Base-by-base conservation (phyloP, 2,113 vertebrate genomes). In the Epinephelus moara region DNA sequence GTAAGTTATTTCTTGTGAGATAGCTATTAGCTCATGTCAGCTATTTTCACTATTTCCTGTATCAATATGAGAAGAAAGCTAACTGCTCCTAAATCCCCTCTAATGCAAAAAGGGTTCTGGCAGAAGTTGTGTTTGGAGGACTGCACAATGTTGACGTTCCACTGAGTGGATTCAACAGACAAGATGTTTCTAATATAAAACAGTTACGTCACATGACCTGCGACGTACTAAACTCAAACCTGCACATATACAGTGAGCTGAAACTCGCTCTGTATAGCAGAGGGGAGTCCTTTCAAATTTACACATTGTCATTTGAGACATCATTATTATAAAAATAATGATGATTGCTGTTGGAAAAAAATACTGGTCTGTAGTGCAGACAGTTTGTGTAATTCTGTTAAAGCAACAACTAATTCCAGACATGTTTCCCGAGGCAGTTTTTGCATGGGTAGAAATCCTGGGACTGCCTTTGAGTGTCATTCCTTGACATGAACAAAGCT, bases 301-400 rank as follows among this genome's bases (percentile, higher is more conserved):
- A 4, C 14, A n/a, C 9, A n/a, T 55, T 23, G 3, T 55, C 53
- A 55, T 55, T 23, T 55, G 53, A 55, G 21, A 55, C 52, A 11
- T n/a, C 10, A 1, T 53, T 53, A 19, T 19, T 4, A 17, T 15
- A 52, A 52, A 18, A 52, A 52, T 19, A 52, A 8, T 52, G 5
- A 52, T 19, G 5, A 13, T 30, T 30, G 30, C 30, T 30, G 30
- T 30, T 30, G 4, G 30, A 30, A 30, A 30, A 30, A 30, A 30
- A 30, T 30, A 30, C 4, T 56, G 8, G 66, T 6, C 37, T 33
- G 17, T 13, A 17, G 18, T n/a, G 62, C 3, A n/a, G 45, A 47
- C 40, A 63, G 60, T 64, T 42, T 66, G 59, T 60, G 45, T 47
- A 55, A 68, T 67, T 59, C 63, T 59, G 14, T 75, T 23, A 18